Conservation (phyloP, 2,113 vertebrate genomes). For the Amblyopsis rosae region DNA sequence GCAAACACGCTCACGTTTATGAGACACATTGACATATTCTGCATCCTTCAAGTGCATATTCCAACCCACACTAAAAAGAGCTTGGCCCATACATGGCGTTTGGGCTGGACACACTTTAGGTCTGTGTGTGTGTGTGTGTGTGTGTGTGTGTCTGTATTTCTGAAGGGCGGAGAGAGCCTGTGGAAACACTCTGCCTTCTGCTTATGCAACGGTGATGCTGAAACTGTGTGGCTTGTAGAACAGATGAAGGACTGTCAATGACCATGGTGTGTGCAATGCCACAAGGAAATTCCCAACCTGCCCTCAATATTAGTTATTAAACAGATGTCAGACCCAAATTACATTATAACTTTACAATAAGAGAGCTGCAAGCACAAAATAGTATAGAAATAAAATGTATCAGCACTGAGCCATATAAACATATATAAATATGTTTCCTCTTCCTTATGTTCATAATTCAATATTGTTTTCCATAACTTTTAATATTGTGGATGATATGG, state of each 20-base stretch:
- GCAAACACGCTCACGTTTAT: not conserved
- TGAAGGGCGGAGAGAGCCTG: conserved; percentile 25
- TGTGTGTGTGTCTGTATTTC: conserved; percentile 13
- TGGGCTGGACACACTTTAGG: not conserved
- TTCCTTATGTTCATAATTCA: too few species aligned
- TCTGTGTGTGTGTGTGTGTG: not conserved
- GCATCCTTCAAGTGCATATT: too few species aligned
- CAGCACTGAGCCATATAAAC: not conserved
- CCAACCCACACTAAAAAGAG: too few species aligned
- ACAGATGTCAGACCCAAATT: too few species aligned
- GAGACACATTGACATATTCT: too few species aligned
- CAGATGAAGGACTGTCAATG: conserved; percentile 28
- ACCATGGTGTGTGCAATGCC: conserved; percentile 12
- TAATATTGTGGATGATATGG: too few species aligned
- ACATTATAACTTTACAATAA: too few species aligned
- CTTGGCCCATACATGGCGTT: too few species aligned
- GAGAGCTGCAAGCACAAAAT: too few species aligned
- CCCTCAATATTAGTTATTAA: not conserved
- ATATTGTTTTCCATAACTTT: too few species aligned
- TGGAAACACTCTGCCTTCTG: conserved; percentile 3
- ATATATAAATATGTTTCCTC: too few species aligned
- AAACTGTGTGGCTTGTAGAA: conserved; percentile 14
- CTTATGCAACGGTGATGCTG: conserved; percentile 50
- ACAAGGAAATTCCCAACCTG: conserved; percentile 1
- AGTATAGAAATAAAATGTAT: too few species aligned